Conservation (phyloP, 1,140 invertebrate species). For the Physella acuta region DNA sequence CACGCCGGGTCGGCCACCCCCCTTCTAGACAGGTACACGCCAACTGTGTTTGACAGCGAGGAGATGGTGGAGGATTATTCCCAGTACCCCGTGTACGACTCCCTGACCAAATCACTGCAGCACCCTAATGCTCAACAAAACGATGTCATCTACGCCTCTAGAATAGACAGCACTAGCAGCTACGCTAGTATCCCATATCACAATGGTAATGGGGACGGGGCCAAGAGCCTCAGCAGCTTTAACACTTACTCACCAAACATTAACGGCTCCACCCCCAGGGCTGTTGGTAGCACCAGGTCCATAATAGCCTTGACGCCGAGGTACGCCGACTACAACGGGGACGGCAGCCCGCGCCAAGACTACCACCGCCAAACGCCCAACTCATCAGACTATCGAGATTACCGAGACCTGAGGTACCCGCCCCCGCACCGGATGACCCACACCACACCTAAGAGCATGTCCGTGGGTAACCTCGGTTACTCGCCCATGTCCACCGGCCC, state of each 20-base stretch:
- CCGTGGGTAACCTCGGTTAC: constrained; percentile 40
- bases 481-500: constrained; percentile 27
- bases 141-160: background rate
- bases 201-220: background rate
- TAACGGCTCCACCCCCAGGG: constrained; percentile 24
- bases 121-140: constrained; percentile 7
- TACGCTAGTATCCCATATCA: constrained; percentile 1
- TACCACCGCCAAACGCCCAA: background rate
- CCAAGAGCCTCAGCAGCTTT: constrained; percentile 21
- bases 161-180: constrained; percentile 4
- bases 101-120: constrained; percentile 26
- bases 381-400: constrained; percentile 26
- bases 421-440: constrained; percentile 16
- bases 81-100: constrained; percentile 26
- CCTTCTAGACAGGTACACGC: constrained; percentile 39
- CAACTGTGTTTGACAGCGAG: constrained; percentile 40
- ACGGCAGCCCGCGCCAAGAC: background rate
- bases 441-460: constrained; percentile 39
- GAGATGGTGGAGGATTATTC: constrained; percentile 38
- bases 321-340: background rate
- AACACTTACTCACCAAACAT: constrained; percentile 23
- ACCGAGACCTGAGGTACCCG: constrained; percentile 28
- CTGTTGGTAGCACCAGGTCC: constrained; percentile 28
- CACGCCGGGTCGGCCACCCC: constrained; percentile 45
- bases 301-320: constrained; percentile 11